Evolutionary conservation across 2,888 invertebrate genomes (phyloP).

Genomic region (Phorcus lineatus): DNA sequence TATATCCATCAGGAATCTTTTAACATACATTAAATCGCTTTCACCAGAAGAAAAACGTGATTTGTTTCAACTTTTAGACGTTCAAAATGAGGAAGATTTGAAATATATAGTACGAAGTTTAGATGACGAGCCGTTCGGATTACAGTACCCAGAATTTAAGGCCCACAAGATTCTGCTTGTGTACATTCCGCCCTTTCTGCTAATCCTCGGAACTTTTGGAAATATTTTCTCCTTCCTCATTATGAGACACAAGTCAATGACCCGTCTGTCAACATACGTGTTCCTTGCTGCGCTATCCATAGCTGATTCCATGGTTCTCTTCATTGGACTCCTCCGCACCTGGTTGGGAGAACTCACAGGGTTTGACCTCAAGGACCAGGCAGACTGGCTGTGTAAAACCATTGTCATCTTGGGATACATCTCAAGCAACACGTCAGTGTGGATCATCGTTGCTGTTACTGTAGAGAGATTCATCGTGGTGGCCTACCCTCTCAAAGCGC

Average conservation of each 20-base stretch:
- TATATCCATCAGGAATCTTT: too few relatives aligned
- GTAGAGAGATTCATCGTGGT: background rate
- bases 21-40: too few relatives aligned
- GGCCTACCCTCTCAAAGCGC: background rate
- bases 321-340: conserved; percentile 65
- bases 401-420: conserved; percentile 63
- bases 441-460: conserved; percentile 50
- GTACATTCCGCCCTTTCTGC: conserved; percentile 66
- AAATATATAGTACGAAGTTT: background rate
- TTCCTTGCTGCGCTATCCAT: conserved; percentile 70
- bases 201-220: conserved; percentile 71
- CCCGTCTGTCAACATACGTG: conserved; percentile 67
- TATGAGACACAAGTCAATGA: conserved; percentile 65
- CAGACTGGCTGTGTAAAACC: conserved; percentile 66
- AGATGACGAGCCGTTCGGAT: background rate
- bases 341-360: conserved; percentile 70
- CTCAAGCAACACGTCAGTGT: conserved; percentile 69
- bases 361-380: conserved; percentile 54
- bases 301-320: conserved; percentile 69
- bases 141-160: conserved; percentile 2
- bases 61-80: background rate
- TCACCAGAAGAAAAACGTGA: background rate
- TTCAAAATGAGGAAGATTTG: background rate
- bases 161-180: conserved; percentile 57
- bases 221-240: conserved; percentile 70